phyloP scores from a whole-genome alignment of 2,113 vertebrate species.

The Monarcha castaneiventris region DNA sequence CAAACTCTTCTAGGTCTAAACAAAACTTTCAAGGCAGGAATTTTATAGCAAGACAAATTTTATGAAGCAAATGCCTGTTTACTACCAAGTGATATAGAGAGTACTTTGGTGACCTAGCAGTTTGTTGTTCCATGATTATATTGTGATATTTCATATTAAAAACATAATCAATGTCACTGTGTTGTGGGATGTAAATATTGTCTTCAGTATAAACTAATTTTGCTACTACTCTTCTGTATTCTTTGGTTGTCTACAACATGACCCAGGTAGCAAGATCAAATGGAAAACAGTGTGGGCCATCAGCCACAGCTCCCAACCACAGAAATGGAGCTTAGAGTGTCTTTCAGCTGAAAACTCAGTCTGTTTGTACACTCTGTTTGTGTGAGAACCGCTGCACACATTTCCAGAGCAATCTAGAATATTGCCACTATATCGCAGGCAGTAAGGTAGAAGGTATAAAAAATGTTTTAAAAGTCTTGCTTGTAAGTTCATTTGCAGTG shows the following conservation, averaged over 20 bases:
- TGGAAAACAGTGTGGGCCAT: neutral
- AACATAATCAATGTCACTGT: neutral
- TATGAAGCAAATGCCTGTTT: neutral
- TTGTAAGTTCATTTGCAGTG: neutral
- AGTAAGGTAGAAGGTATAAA: neutral
- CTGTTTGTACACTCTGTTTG: neutral
- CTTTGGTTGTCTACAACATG: neutral
- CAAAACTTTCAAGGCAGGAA: neutral
- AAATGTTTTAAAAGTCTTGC: neutral
- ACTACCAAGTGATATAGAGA: neutral
- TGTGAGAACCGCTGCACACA: neutral
- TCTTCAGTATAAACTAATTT: neutral
- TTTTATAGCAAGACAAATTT: neutral
- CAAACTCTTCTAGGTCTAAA: neutral
- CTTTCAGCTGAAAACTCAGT: neutral
- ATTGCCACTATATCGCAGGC: neutral
- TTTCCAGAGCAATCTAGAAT: neutral
- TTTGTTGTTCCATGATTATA: neutral
- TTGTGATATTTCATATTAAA: neutral
- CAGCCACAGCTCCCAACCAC: neutral
- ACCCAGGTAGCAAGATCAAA: neutral
- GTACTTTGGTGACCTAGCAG: neutral
- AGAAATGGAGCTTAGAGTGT: neutral
- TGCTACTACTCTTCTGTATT: neutral
- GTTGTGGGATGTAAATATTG: neutral